Conservation (phyloP, 53 echinoderm and acorn worm species). For the Temnopleurus reevesii region DNA sequence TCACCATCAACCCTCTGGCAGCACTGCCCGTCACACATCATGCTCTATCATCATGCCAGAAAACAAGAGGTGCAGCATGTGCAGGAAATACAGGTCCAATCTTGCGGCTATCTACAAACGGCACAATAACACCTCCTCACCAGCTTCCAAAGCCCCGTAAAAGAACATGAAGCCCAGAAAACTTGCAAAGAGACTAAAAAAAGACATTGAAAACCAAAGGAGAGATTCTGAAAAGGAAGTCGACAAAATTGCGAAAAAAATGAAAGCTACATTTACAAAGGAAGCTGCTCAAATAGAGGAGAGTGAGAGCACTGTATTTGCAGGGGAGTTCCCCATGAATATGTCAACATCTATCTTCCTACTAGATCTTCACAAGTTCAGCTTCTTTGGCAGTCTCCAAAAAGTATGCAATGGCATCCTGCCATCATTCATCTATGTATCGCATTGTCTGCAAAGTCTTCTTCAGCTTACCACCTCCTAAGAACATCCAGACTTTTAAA, state of each 20-base stretch:
- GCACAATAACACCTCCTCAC: neutral
- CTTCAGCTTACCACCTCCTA: neutral
- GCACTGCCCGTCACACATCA: neutral
- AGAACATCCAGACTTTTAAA: neutral
- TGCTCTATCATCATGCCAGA: neutral
- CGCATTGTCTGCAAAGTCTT: slow-evolving; percentile 12
- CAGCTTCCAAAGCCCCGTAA: neutral
- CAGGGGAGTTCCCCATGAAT: neutral
- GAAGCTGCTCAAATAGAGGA: neutral
- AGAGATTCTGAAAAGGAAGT: neutral
- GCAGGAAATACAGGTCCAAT: neutral
- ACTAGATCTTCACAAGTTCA: neutral
- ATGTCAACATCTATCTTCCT: neutral
- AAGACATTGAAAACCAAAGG: neutral
- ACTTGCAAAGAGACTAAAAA: neutral
- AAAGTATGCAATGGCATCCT: slow-evolving; percentile 40
- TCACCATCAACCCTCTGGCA: neutral
- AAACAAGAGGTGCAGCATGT: neutral
- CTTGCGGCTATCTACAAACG: neutral
- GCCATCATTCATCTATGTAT: neutral
- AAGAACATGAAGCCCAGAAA: too few species aligned
- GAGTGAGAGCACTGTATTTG: neutral
- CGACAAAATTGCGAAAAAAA: neutral
- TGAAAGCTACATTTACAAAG: neutral
- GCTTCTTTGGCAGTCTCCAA: neutral